These are phyloP conservation scores for Virgularia gustaviana DNA, from an alignment of 92 coral and sea anemone genomes.

Conservation along the genomic window DNA sequence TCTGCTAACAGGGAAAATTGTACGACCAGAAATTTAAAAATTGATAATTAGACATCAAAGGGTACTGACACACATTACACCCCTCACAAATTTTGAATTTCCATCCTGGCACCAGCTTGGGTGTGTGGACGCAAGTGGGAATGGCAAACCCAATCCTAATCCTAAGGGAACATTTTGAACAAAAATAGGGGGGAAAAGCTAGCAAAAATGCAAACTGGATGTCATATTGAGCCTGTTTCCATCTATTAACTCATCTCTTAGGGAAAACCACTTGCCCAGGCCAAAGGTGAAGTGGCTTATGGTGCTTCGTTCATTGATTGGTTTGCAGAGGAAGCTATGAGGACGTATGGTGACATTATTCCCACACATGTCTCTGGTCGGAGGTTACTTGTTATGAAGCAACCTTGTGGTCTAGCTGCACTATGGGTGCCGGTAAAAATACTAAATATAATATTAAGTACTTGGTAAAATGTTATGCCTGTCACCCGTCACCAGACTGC, in stretches of 20 bases:
- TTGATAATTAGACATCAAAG: too few species aligned
- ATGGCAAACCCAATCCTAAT: too few species aligned
- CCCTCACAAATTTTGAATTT: too few species aligned
- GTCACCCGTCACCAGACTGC: neutral
- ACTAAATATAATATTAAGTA: neutral
- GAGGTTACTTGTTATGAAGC: conserved; percentile 45
- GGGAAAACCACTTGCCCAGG: conserved; percentile 51
- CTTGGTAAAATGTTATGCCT: neutral
- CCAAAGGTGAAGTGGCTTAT: conserved; percentile 51
- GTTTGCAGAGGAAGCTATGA: conserved; percentile 52
- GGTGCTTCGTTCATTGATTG: conserved; percentile 51
- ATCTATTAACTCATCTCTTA: neutral
- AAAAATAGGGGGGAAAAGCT: too few species aligned
- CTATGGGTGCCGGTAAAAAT: conserved; percentile 52
- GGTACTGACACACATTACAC: too few species aligned
- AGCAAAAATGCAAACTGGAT: too few species aligned
- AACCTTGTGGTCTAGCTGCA: conserved; percentile 52
- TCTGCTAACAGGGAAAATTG: too few species aligned
- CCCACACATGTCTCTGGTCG: conserved; percentile 54
- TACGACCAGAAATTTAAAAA: too few species aligned
- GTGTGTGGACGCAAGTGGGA: too few species aligned
- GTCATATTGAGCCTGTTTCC: too few species aligned
- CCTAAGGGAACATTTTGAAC: too few species aligned
- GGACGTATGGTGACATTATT: conserved; percentile 52
- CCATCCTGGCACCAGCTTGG: too few species aligned